These are phyloP conservation scores for Sarcophaga caerulescens DNA, from an alignment of 2,888 invertebrate genomes.

Conservation along the genomic window DNA sequence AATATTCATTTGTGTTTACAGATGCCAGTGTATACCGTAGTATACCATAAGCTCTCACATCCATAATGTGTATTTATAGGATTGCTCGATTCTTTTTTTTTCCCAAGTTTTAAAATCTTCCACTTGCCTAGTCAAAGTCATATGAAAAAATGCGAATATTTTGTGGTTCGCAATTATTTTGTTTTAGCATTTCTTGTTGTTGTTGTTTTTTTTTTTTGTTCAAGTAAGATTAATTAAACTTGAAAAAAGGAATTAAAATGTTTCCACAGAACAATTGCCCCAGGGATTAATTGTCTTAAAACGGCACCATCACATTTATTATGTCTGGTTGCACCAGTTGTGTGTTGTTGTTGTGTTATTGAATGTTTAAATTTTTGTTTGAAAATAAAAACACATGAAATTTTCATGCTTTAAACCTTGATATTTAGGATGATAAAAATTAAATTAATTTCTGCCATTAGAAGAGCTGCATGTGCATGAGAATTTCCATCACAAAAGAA, in stretches of 20 bases:
- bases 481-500: too few species aligned
- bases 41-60: too few species aligned
- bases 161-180: constrained; percentile 31
- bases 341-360: too few species aligned
- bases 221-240: constrained; percentile 40
- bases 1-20: too few species aligned
- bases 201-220: background rate
- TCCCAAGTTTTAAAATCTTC: constrained; percentile 26
- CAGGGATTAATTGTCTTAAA: constrained; percentile 23
- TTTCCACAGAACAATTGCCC: constrained; percentile 20
- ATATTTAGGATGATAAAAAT: too few species aligned
- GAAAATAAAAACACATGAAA: too few species aligned
- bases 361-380: too few species aligned
- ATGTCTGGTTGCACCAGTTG: constrained; percentile 20
- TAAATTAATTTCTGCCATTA: too few species aligned
- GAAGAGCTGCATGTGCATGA: too few species aligned
- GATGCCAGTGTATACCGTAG: too few species aligned
- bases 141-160: constrained; percentile 26
- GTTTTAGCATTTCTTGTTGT: background rate
- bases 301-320: constrained; percentile 12
- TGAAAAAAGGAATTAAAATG: constrained; percentile 41
- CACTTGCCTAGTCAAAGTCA: constrained; percentile 46
- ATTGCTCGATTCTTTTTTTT: constrained; percentile 15
- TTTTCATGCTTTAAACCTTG: too few species aligned
- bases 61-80: background rate